Evolutionary conservation across 2,113 vertebrate genomes (phyloP).

Genomic region (Lepus timidus): DNA sequence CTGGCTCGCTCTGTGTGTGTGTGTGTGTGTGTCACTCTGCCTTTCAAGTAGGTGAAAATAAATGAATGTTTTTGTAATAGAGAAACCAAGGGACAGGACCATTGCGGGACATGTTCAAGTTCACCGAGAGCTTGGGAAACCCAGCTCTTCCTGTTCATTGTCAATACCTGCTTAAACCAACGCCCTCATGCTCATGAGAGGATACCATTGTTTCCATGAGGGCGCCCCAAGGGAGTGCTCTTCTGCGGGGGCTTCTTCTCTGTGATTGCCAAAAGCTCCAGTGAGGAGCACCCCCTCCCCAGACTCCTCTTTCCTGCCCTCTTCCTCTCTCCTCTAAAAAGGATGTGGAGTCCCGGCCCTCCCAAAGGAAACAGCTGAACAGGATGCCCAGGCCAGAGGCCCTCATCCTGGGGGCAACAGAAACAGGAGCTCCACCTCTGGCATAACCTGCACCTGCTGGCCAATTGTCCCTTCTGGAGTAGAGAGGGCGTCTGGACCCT

Average conservation of each 20-base stretch:
- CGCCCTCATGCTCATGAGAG: not conserved
- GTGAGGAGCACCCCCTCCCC: not conserved
- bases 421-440: not conserved
- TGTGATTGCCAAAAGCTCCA: not conserved
- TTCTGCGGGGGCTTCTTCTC: not conserved
- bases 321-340: not conserved
- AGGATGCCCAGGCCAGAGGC: not conserved
- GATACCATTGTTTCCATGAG: not conserved
- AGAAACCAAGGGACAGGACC: not conserved
- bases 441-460: not conserved
- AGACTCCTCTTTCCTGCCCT: not conserved
- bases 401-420: not conserved
- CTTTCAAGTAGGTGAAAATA: too few species aligned
- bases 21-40: too few species aligned
- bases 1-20: too few species aligned
- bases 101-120: not conserved
- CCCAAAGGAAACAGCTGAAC: not conserved
- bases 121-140: not conserved
- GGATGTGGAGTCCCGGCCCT: not conserved
- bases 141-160: not conserved
- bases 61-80: not conserved
- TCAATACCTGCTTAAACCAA: not conserved
- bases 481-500: not conserved
- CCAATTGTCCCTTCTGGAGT: slow-evolving; percentile 22
- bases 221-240: not conserved